Percentiles rank a stretch among this genome's conserved stretches.
Evolutionary conservation across 2,113 vertebrate genomes (phyloP).

Genomic region (Collichthys lucidus): DNA sequence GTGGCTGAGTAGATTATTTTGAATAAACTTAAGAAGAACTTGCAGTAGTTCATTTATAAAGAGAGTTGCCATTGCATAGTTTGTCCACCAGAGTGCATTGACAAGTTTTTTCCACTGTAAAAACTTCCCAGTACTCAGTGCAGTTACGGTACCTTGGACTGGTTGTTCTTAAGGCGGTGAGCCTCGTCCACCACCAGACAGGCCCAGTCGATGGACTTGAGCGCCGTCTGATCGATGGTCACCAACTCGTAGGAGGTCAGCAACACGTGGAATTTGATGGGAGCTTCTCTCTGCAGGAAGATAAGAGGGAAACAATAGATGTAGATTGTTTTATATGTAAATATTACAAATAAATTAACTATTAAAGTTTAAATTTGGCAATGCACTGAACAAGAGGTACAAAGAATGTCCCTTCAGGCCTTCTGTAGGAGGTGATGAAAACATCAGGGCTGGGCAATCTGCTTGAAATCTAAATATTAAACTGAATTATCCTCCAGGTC

Average conservation of each 20-base stretch:
- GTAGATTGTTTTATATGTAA: neutral
- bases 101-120: neutral
- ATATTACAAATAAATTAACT: too few relatives aligned
- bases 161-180: conserved; percentile 95
- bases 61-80: neutral
- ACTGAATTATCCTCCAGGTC: neutral
- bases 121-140: too few relatives aligned
- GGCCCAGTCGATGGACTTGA: conserved; percentile 95
- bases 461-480: neutral
- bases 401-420: neutral
- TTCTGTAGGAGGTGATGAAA: neutral
- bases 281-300: conserved; percentile 87
- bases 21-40: neutral
- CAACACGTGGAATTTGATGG: conserved; percentile 95
- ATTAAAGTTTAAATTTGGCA: neutral
- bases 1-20: neutral
- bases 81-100: conserved; percentile 38
- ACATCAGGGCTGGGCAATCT: neutral
- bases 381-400: neutral
- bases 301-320: too few relatives aligned
- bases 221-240: conserved; percentile 94
- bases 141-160: conserved; percentile 87
- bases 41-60: neutral
- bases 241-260: conserved; percentile 95
- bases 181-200: conserved; percentile 96